Base-by-base conservation (phyloP, 2,113 vertebrate species). In the Ceyx cyanopectus region DNA sequence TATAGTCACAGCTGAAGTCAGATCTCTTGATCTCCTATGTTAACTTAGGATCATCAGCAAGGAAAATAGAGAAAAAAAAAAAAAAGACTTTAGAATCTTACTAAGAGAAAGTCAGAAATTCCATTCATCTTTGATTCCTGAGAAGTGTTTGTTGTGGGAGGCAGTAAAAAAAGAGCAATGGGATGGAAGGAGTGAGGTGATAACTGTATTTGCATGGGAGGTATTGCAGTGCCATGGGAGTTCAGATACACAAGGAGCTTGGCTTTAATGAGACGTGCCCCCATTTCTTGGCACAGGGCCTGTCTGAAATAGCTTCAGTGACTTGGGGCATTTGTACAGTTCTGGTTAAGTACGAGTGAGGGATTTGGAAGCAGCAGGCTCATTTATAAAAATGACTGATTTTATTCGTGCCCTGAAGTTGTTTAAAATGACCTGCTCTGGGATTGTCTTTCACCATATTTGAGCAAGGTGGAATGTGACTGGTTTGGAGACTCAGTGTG, bases 201-300 rank as follows among this genome's bases (percentile, higher is more conserved):
- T 90, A 78, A 85, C 79, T 68, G 45, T 70, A 66, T 92, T 94
- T 96, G 89, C 74, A 56, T 77, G 72, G 94, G 66, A 94, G 95
- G 72, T 78, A 81, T 62, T 94, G 48, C 81, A 90, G 63, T 92
- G 93, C 68, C 58, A 75, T 83, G 54, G 79, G 85, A 89, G 60
- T 73, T 80, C 58, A 96, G 95, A 58, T 80, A 90, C 87, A 70
- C 61, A 66, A 81, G 87, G 74, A 78, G 43, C n/a, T 95, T 70
- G 73, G 83, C 87, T 86, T 80, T 82, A 81, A 74, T 65, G 61
- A 88, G 84, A 62, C 17, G 41, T 78, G 85, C 58, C 80, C 85
- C 89, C 73, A 32, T 41, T 61, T 83, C 68, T 62, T 85, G 91
- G 91, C 81, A 61, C 21, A 24, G 48, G 37, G 81, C 62, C 76